Percentiles rank a stretch among this genome's conserved stretches.
These are phyloP conservation scores for Mycetomoellerius zeteki DNA, from an alignment of 1,140 invertebrate genomes.

Conservation along the genomic window DNA sequence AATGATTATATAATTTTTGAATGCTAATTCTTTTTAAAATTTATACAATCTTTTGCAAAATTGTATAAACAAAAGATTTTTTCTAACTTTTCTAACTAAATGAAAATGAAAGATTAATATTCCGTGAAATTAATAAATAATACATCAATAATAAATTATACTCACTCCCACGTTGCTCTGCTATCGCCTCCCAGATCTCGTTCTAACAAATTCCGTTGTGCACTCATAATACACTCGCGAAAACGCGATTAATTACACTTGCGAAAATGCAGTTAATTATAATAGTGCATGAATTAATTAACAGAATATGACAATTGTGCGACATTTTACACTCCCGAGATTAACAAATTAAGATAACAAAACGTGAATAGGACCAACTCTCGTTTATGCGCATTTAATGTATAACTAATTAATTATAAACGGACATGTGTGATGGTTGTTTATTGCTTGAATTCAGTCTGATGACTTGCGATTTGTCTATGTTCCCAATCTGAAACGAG, in stretches of 20 bases:
- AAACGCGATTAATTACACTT: slow-evolving; percentile 8
- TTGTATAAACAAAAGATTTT: not conserved
- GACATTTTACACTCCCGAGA: not conserved
- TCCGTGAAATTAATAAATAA: not conserved
- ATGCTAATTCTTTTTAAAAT: not conserved
- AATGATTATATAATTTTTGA: not conserved
- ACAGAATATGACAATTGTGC: not conserved
- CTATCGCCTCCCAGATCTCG: too few species aligned
- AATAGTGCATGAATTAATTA: not conserved
- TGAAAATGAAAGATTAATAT: not conserved
- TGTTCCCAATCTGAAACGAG: not conserved
- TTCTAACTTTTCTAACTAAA: not conserved
- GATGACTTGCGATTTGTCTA: not conserved
- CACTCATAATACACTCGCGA: slow-evolving; percentile 4
- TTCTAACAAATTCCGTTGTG: not conserved
- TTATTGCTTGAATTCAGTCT: not conserved
- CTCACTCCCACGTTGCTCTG: not conserved
- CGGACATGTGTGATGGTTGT: not conserved
- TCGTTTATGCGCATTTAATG: not conserved
- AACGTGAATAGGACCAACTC: not conserved
- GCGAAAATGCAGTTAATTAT: too few species aligned
- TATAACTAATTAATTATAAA: slow-evolving; percentile 17
- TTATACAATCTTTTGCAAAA: not conserved
- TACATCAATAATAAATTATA: slow-evolving; percentile 25
- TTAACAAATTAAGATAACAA: not conserved